Evolutionary conservation across 2,113 vertebrate genomes (phyloP).

Genomic region (Bos indicus): DNA sequence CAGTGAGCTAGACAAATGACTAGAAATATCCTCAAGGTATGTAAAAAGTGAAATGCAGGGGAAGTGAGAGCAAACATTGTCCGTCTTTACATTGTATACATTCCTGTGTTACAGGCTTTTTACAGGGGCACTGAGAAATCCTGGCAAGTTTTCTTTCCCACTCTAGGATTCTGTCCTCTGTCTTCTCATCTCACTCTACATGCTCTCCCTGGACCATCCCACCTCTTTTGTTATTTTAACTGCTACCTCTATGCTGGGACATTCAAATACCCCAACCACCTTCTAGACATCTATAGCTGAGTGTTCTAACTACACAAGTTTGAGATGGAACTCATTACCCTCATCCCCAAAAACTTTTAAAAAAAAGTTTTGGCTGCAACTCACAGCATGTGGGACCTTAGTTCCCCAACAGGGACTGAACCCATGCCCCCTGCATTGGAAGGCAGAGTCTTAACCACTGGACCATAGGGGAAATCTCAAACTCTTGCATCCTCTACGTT

Average conservation of each 20-base stretch:
- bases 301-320: background rate
- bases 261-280: background rate
- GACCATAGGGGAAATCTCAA: background rate
- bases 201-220: background rate
- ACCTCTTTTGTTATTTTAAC: background rate
- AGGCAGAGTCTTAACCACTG: background rate
- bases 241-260: background rate
- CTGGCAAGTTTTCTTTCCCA: background rate
- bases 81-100: background rate
- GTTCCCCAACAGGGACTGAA: background rate
- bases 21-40: background rate
- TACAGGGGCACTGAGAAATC: background rate
- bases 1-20: background rate
- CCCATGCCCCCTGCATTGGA: background rate
- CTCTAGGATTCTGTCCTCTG: background rate
- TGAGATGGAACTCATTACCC: background rate
- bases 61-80: background rate
- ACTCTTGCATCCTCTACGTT: background rate
- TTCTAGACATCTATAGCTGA: background rate
- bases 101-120: background rate
- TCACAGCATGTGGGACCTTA: background rate
- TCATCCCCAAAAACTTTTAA: background rate
- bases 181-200: background rate
- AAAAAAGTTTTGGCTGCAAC: background rate
- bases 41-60: background rate